Percentiles rank a stretch among this genome's conserved stretches.
phyloP scores from a whole-genome alignment of 2,113 vertebrate species.

The Lethenteron reissneri region DNA sequence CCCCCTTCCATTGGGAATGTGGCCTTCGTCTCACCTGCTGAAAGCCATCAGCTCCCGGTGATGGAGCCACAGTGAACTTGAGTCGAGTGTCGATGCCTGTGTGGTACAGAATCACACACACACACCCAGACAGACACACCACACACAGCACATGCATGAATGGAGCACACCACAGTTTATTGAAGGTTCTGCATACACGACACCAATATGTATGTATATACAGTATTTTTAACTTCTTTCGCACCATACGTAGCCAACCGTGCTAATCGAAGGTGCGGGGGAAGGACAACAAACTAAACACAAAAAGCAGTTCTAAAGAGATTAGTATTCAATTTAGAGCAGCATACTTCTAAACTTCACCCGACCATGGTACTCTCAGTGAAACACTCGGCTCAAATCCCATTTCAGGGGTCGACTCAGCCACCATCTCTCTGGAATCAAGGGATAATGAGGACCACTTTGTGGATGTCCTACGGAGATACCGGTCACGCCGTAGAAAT shows the following conservation, averaged over 20 bases:
- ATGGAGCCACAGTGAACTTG: constrained; percentile 90
- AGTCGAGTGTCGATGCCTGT: constrained; percentile 79
- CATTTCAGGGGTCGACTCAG: too few species aligned
- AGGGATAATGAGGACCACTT: too few species aligned
- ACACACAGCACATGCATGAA: too few species aligned
- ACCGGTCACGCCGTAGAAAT: too few species aligned
- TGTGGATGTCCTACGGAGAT: too few species aligned
- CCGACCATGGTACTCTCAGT: too few species aligned
- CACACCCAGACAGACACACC: neutral
- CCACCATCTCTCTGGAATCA: too few species aligned
- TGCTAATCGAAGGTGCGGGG: neutral
- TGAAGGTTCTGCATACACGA: neutral
- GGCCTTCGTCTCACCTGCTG: constrained; percentile 48
- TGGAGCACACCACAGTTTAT: neutral
- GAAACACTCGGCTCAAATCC: too few species aligned
- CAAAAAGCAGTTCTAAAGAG: too few species aligned
- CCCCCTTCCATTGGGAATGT: too few species aligned
- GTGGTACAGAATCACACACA: constrained; percentile 10
- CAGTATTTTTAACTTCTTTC: neutral
- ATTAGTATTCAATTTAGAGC: too few species aligned
- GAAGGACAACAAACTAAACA: neutral
- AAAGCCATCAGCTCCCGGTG: constrained; percentile 82
- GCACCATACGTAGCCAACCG: neutral
- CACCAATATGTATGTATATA: neutral
- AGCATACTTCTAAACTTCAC: too few species aligned